A percentile compares a stretch with the other conserved stretches of the same genome.
Evolutionary conservation across 2,888 invertebrate genomes (phyloP).

Genomic region (Metacarcinus magister): DNA sequence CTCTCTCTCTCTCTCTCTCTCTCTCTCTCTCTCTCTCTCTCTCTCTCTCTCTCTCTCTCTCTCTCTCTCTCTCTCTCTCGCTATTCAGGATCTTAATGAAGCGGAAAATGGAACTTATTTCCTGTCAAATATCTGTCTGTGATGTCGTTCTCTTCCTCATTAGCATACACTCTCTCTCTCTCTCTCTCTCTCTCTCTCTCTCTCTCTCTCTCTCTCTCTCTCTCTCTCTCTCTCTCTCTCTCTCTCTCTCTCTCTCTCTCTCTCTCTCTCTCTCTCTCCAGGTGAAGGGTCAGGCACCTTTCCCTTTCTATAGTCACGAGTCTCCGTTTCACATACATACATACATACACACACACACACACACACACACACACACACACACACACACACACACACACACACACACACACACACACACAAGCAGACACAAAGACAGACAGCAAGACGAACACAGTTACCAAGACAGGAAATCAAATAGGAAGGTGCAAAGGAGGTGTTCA

Average conservation of each 20-base stretch:
- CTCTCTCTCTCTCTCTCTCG: slow-evolving; percentile 26
- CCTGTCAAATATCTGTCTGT: slow-evolving; percentile 11
- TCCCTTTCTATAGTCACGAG: not conserved
- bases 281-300: not conserved
- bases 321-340: not conserved
- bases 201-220: slow-evolving; percentile 26
- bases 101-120: slow-evolving; percentile 10
- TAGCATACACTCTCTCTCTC: not conserved
- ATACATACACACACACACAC: no score
- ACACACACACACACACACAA: no score
- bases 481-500: not conserved
- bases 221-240: slow-evolving; percentile 26
- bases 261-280: not conserved
- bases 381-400: no score
- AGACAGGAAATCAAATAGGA: not conserved
- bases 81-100: not conserved
- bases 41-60: slow-evolving; percentile 8
- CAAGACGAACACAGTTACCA: no score
- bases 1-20: not conserved
- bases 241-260: slow-evolving; percentile 26
- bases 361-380: no score
- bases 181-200: slow-evolving; percentile 9
- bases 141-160: not conserved
- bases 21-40: not conserved
- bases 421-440: no score